phyloP scores from a whole-genome alignment of 1,140 invertebrate genomes.

The Zaprionus camerounensis region DNA sequence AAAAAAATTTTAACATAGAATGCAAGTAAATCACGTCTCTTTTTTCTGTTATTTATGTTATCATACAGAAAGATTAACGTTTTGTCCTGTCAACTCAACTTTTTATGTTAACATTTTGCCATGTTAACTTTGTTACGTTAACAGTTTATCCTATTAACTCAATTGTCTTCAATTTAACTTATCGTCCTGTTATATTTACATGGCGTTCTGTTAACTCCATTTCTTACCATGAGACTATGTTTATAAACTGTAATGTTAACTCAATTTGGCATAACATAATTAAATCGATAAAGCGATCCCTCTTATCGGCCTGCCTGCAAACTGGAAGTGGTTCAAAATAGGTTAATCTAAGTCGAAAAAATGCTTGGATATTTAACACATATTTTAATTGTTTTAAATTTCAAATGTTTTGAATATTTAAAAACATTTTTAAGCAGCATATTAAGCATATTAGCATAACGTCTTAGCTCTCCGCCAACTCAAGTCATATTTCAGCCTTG shows the following conservation, averaged over 20 bases:
- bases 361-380: too few relatives aligned
- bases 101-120: too few relatives aligned
- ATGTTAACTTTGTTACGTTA: not conserved
- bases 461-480: not conserved
- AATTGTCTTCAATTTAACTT: too few relatives aligned
- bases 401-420: not conserved
- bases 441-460: not conserved
- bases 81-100: not conserved
- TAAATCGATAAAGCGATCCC: too few relatives aligned
- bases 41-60: too few relatives aligned
- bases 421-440: not conserved
- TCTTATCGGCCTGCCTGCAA: not conserved
- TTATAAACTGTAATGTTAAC: not conserved
- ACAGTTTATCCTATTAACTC: too few relatives aligned
- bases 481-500: conserved; percentile 3
- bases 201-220: too few relatives aligned
- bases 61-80: too few relatives aligned
- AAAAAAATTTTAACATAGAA: too few relatives aligned
- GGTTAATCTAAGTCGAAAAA: not conserved
- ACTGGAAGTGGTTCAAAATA: not conserved
- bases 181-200: too few relatives aligned
- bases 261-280: not conserved
- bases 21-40: too few relatives aligned
- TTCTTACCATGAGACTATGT: not conserved
- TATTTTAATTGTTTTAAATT: not conserved